These are phyloP conservation scores for Xestia sexstrigata DNA, from an alignment of 2,888 invertebrate genomes.

Conservation along the genomic window DNA sequence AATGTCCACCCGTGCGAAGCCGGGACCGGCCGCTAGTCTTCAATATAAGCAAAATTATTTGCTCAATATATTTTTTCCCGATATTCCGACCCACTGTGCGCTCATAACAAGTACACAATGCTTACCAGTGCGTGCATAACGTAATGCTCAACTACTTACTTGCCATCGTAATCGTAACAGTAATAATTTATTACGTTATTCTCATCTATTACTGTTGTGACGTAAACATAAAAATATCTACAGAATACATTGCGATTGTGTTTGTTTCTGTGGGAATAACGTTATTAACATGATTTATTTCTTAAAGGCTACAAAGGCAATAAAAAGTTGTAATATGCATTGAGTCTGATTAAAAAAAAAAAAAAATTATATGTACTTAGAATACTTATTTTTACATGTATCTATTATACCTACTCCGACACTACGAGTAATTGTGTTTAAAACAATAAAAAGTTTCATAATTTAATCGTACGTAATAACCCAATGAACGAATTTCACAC, in stretches of 20 bases:
- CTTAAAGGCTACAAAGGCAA: too few species aligned
- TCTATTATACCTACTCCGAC: too few species aligned
- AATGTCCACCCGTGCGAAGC: too few species aligned
- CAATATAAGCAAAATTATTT: neutral
- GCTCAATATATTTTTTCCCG: neutral
- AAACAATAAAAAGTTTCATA: neutral
- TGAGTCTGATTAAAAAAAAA: too few species aligned
- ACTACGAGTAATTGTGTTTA: neutral
- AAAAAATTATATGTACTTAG: too few species aligned
- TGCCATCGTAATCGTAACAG: slow-evolving; percentile 18
- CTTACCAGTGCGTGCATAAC: slow-evolving; percentile 42
- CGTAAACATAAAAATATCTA: neutral
- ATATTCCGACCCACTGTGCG: slow-evolving; percentile 20
- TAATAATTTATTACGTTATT: slow-evolving; percentile 29
- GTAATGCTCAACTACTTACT: slow-evolving; percentile 34
- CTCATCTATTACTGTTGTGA: slow-evolving; percentile 7
- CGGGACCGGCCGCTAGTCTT: neutral
- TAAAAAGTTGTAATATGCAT: too few species aligned
- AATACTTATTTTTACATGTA: too few species aligned
- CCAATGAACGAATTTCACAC: slow-evolving; percentile 36
- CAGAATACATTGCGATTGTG: too few species aligned
- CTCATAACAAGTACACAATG: slow-evolving; percentile 19
- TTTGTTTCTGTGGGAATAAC: too few species aligned
- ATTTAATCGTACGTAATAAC: slow-evolving; percentile 9
- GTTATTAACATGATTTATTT: too few species aligned